phyloP scores from a whole-genome alignment of 2,888 invertebrate species.

The Folsomia manolachei region DNA sequence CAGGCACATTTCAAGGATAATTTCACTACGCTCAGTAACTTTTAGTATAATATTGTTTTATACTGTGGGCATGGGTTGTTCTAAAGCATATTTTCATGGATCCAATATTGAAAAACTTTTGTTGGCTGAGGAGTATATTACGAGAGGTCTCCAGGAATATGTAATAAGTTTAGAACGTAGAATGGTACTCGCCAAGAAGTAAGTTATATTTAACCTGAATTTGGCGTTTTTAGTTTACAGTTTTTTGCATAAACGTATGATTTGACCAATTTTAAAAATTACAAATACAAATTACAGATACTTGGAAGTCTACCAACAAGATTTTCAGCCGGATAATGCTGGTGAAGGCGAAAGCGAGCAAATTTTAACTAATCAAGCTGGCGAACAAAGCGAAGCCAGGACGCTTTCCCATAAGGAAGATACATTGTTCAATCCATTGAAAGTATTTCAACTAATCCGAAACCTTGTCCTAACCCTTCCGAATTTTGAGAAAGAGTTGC shows the following conservation, averaged over 20 bases:
- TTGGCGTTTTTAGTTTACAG: not conserved
- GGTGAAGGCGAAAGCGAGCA: no score
- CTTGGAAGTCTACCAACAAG: no score
- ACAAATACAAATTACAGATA: not conserved
- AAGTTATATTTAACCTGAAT: not conserved
- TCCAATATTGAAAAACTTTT: conserved; percentile 30
- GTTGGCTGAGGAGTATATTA: conserved; percentile 39
- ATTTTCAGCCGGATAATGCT: not conserved
- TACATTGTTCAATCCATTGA: conserved; percentile 33
- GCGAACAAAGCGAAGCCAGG: not conserved
- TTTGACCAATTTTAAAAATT: no score
- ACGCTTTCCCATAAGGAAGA: not conserved
- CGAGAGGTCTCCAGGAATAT: conserved; percentile 37
- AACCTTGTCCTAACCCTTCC: conserved; percentile 40
- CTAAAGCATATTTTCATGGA: not conserved
- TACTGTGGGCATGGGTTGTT: not conserved
- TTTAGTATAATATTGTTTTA: no score
- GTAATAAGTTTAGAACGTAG: conserved; percentile 36
- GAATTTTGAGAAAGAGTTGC: conserved; percentile 40
- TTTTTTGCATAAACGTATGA: not conserved
- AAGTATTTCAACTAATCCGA: conserved; percentile 44
- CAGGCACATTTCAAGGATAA: no score
- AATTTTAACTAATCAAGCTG: no score
- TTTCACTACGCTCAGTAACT: no score
- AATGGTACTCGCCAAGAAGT: conserved; percentile 40